phyloP scores from a whole-genome alignment of 2,113 vertebrate species.

The Anolis sagrei region DNA sequence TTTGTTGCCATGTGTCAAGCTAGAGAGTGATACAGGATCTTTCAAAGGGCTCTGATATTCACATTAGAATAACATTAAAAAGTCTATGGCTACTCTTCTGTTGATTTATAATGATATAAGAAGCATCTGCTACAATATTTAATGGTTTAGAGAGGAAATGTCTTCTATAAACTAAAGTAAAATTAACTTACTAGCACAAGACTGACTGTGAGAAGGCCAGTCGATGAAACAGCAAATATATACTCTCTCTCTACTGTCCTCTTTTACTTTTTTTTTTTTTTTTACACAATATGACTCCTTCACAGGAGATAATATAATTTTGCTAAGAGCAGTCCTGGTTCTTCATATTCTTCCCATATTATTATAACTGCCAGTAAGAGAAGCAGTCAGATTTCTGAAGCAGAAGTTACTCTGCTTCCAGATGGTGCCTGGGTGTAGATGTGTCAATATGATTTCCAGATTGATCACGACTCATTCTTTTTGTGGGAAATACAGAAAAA shows the following conservation, averaged over 20 bases:
- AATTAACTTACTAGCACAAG: not conserved
- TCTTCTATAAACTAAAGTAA: not conserved
- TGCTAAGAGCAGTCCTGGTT: slow-evolving; percentile 28
- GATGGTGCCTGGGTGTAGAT: slow-evolving; percentile 40
- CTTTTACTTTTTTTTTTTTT: not conserved
- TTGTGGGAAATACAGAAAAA: slow-evolving; percentile 48
- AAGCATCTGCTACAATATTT: not conserved
- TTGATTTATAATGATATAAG: not conserved
- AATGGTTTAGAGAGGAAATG: not conserved
- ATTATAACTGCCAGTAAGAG: slow-evolving; percentile 14
- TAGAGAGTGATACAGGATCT: not conserved
- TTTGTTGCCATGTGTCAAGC: not conserved
- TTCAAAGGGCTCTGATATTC: slow-evolving; percentile 2
- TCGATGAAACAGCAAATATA: not conserved
- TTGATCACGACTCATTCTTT: slow-evolving; percentile 51
- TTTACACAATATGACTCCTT: not conserved
- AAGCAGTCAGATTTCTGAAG: slow-evolving; percentile 13
- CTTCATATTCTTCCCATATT: slow-evolving; percentile 21
- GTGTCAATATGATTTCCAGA: slow-evolving; percentile 31
- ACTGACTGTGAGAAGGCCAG: not conserved
- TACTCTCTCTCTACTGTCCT: not conserved
- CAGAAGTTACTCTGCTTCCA: slow-evolving; percentile 43
- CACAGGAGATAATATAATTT: slow-evolving; percentile 15
- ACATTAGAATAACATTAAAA: not conserved
- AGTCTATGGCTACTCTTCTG: not conserved